Percentiles rank a stretch among this genome's conserved stretches.
phyloP scores from a whole-genome alignment of 1,140 invertebrate species.

The Chrysomallon squamiferum region DNA sequence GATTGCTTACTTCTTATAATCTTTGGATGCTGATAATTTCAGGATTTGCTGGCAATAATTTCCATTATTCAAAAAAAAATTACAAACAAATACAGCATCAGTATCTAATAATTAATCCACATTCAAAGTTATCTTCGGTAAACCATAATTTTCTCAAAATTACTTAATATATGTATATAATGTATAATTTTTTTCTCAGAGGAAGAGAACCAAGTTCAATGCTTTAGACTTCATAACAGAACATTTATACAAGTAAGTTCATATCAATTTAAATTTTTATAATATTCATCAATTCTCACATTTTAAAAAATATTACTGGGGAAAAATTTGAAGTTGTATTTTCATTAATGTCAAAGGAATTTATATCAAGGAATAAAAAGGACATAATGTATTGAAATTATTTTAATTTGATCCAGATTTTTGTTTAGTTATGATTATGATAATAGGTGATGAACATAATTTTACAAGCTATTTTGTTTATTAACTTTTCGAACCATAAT shows the following conservation, averaged over 20 bases:
- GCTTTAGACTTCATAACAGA: conserved; percentile 59
- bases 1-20: no score
- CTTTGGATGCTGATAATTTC: no score
- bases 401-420: neutral
- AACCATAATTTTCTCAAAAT: no score
- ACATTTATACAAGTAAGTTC: conserved; percentile 59
- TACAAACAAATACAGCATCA: no score
- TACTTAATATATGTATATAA: no score
- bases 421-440: neutral
- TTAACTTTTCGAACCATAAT: no score
- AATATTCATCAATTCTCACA: neutral
- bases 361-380: neutral
- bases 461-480: no score
- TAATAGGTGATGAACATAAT: no score
- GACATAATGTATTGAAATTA: neutral
- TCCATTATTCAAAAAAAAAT: no score
- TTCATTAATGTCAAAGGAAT: neutral
- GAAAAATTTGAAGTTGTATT: neutral
- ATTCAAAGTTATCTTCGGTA: no score
- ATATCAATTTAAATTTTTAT: neutral
- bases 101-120: no score
- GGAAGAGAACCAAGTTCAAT: conserved; percentile 62
- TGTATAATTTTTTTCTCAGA: conserved; percentile 40
- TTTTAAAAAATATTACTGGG: neutral
- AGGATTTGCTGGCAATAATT: no score